Base-by-base conservation (phyloP, 2,113 vertebrate genomes). In the Macquaria australasica region DNA sequence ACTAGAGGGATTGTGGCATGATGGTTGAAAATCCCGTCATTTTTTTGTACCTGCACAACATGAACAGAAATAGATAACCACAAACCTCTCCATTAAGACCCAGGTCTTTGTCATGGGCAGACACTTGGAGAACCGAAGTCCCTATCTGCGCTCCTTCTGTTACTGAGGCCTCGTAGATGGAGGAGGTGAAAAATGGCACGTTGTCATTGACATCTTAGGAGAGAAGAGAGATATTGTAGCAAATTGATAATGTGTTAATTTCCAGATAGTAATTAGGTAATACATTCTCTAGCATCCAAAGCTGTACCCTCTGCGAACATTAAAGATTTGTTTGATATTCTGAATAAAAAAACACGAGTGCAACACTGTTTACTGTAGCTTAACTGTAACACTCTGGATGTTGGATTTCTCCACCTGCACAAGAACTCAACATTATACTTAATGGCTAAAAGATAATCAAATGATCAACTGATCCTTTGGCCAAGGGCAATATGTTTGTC, bases 131-230 rank as follows among this genome's bases (percentile, higher is more conserved):
- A 16, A 97, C 95, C 6, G 93, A 92, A 10, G 96, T 97, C 34
- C 97, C 97, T 3, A 95, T 85, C 83, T 86, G 95, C 8, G 95
- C 96, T 86, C 96, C 97, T 90, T 98, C 97, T 6, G 93, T 96
- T 37, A 98, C 96, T 0, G 95, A 96, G 16, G 96, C 95, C 91
- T 98, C 97, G 25, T 98, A 98, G 89, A 97, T 95, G 71, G 97
- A 96, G 23, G 97, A 98, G 60, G 97, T 98, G 93, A 98, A 98
- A 91, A 98, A 97, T 0, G 97, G 97, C 67, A 98, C 97, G 34
- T 98, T 98, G 94, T 98, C 97, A 66, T 98, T 98, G 84, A 98
- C 97, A 87, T 98, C 97, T 98, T 79, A 34, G 60, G 58, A 73
- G 31, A 83, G 50, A 85, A 45, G 16, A 58, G 66, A 64, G 3